phyloP scores from a whole-genome alignment of 2,113 vertebrate genomes.

The Lophochroa leadbeateri region DNA sequence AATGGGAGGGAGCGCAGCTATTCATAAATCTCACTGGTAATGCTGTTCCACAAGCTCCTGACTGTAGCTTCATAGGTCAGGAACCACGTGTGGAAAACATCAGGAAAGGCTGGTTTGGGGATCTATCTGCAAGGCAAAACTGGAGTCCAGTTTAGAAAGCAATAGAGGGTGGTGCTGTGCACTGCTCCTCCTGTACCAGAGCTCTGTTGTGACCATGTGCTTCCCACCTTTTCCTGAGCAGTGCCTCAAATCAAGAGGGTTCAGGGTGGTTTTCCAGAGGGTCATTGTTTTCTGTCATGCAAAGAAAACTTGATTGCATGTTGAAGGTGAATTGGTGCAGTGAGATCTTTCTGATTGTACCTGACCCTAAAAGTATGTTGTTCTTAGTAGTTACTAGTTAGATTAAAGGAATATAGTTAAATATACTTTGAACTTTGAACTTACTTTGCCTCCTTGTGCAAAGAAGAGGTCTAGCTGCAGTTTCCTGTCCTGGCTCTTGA shows the following conservation, averaged over 20 bases:
- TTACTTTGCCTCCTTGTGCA: no score
- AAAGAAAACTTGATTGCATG: neutral
- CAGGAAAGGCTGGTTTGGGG: neutral
- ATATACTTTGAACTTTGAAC: neutral
- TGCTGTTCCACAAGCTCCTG: neutral
- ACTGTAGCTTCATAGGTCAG: neutral
- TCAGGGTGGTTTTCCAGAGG: neutral
- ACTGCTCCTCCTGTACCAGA: fast-evolving
- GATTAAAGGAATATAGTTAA: neutral
- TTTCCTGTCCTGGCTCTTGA: no score
- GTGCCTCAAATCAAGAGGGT: fast-evolving
- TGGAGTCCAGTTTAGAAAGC: neutral
- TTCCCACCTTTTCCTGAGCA: neutral
- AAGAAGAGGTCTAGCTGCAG: no score
- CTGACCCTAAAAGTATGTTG: neutral
- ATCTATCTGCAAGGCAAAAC: neutral
- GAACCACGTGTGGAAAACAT: neutral
- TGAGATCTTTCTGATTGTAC: neutral
- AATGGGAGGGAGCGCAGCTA: neutral
- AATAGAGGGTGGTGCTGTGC: neutral
- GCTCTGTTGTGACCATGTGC: neutral
- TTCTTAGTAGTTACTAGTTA: neutral
- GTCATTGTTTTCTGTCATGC: neutral
- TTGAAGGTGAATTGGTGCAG: neutral
- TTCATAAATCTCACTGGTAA: neutral